phyloP scores from a whole-genome alignment of 2,888 invertebrate species.

The Druceiella hillmani region DNA sequence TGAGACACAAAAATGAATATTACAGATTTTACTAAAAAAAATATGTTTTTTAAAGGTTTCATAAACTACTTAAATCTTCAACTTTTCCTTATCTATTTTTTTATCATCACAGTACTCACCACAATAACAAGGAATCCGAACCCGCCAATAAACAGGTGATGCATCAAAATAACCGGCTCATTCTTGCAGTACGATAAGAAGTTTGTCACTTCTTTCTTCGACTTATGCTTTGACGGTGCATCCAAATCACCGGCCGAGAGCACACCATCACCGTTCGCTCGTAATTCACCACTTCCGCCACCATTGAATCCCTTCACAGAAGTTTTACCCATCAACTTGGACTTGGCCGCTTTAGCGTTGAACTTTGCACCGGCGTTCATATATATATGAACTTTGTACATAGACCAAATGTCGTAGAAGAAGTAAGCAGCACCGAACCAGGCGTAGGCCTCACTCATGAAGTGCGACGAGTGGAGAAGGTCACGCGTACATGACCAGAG shows the following conservation, averaged over 20 bases:
- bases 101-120: conserved; percentile 46
- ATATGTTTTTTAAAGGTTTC: too few relatives aligned
- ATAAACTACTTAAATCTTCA: too few relatives aligned
- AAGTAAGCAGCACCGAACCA: conserved; percentile 78
- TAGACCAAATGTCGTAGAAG: conserved; percentile 75
- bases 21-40: too few relatives aligned
- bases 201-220: conserved; percentile 3
- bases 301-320: too few relatives aligned
- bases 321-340: neutral
- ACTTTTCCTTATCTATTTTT: neutral
- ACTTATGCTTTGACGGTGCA: conserved; percentile 2
- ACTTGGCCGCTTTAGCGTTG: neutral
- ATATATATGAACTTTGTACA: conserved; percentile 61
- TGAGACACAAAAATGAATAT: too few relatives aligned
- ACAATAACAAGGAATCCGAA: conserved; percentile 70
- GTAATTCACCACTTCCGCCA: too few relatives aligned
- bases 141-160: conserved; percentile 69
- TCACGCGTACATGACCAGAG: conserved; percentile 63
- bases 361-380: neutral
- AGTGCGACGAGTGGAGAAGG: conserved; percentile 63
- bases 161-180: conserved; percentile 67
- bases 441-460: conserved; percentile 69
- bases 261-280: conserved; percentile 22
- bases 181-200: conserved; percentile 54
- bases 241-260: conserved; percentile 23